Base-by-base conservation (phyloP, 1,140 invertebrate genomes). In the Goniozus legneri region DNA sequence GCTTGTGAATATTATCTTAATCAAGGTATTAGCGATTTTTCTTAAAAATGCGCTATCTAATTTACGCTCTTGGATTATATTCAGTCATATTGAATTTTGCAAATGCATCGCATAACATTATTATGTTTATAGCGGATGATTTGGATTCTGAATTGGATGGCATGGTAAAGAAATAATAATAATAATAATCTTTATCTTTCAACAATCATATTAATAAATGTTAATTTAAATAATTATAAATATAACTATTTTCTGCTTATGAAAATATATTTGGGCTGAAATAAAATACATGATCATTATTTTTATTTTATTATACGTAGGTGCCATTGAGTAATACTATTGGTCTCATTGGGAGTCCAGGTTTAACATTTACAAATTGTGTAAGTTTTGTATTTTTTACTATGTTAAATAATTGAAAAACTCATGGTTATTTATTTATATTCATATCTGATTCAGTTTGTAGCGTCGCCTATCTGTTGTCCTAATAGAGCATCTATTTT, bases 401-500 rank as follows among this genome's bases (percentile, higher is more conserved):
- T 42, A 31, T 37, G 40, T 19, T 30, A 20, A n/a, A 15, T 31
- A 16, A 15, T 21, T 40, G 14, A 37, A 16, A 45, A 21, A 22
- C 22, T 35, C 33, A 20, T 31, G 46, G 8, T 22, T 7, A 43
- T 22, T 20, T 13, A 8, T 19, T 24, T 35, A 40, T 33, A 38
- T 27, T 35, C 43, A 32, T 6, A 40, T 52, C 34, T 47, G 37
- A 47, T 57, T 36, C 58, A 89, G 85, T 92, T 84, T 71, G 84
- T 83, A 2, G 84, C 85, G 33, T 85, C 87, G 0, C 91, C 91
- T 8, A 81, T 94, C 31, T 94, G 91, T 67, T 94, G 93, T 64
- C 93, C 93, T 12, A 93, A 91, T 65, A 80, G 93, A 35, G 85
- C 91, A 8, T 88, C 89, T 24, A 83, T 96, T 32, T 74, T 97